Conservation (phyloP, 2,797 vertebrate genomes). For the Pangasius djambal region DNA sequence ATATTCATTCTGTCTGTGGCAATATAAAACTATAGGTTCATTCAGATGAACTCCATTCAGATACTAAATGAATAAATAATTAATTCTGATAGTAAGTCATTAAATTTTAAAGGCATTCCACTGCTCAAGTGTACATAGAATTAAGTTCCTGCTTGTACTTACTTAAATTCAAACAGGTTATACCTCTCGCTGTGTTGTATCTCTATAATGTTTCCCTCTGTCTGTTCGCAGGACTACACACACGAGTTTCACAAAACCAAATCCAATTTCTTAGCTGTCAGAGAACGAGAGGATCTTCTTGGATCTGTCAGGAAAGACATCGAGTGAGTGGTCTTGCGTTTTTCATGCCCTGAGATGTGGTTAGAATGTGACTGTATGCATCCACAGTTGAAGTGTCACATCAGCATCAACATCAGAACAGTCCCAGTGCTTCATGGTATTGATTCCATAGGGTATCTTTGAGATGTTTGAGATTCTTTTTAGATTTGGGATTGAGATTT, state of each 20-base stretch:
- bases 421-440: neutral
- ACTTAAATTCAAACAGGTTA: neutral
- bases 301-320: conserved; percentile 97
- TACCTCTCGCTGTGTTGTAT: neutral
- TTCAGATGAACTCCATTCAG: neutral
- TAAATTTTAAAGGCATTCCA: neutral
- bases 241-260: conserved; percentile 99
- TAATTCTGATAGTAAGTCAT: neutral
- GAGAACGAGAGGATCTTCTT: conserved; percentile 94
- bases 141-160: neutral
- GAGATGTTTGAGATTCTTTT: neutral
- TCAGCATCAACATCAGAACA: too few relatives aligned
- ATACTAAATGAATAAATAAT: neutral
- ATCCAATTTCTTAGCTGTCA: conserved; percentile 92
- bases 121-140: neutral
- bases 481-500: neutral
- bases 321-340: conserved; percentile 82
- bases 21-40: neutral
- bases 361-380: neutral
- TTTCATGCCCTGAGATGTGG: neutral
- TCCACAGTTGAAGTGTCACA: neutral
- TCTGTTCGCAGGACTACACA: conserved; percentile 88
- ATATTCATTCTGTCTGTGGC: neutral
- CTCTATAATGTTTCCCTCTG: neutral
- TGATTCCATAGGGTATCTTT: neutral